Evolutionary conservation across 2,797 vertebrate genomes (phyloP), one percentile per base, ranked within the genome.

Genomic region (Silurus aristotelis): DNA sequence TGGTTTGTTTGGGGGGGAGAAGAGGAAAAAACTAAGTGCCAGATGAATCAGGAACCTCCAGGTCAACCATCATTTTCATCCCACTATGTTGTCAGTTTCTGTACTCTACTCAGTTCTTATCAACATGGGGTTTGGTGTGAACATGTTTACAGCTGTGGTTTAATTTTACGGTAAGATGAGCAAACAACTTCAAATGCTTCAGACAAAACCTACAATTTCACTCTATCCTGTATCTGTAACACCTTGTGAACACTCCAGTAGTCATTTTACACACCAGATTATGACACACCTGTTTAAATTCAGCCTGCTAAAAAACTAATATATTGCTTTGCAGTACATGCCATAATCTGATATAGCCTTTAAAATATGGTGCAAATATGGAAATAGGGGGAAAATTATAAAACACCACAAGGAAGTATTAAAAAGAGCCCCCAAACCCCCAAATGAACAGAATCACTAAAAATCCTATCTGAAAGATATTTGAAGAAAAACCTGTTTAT

Each of bases 141-240:
- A 85, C 63, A 81, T 80, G 80, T 31, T 85, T 43, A 63, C 80
- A 63, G 73, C 48, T 83, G 58, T 27, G 27, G 64, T 66, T 86
- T 25, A 60, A 83, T 58, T 83, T 64, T 12, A 67, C 58, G 43
- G 64, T 17, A 76, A 38, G 71, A 48, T 60, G 61, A 52, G 78
- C 38, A 31, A 82, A 82, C n/a, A 68, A 68, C 25, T 64, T 31
- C 61, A 15, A 25, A 68, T 72, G 22, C 12, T 25, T 73, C 56
- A 83, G 58, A 75, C 6, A 55, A 6, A 31, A 31, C 19, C 48
- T 72, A 58, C n/a, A 64, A 83, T 75, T 58, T 61, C 5, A 63
- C 38, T 63, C 67, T 10, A 20, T 77, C 75, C 64, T 64, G 43
- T 31, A 46, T 5, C 4, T 0, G 60, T n/a, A 70, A 22, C 70